phyloP scores from a whole-genome alignment of 2,888 invertebrate species.

The Sinopyrophorus schimmeli region DNA sequence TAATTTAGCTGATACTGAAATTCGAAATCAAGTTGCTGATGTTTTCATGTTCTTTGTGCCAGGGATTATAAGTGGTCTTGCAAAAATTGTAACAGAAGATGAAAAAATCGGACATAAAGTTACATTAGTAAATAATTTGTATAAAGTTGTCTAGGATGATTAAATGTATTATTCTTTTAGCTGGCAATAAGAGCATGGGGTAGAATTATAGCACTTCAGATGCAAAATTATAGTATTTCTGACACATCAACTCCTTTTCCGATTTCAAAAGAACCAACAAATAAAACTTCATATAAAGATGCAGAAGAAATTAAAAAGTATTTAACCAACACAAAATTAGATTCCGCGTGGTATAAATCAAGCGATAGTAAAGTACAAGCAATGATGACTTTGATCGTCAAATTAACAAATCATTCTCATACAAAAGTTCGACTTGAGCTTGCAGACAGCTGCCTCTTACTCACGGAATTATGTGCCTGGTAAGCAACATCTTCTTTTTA shows the following conservation, averaged over 20 bases:
- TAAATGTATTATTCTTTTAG: constrained; percentile 39
- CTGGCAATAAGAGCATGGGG: constrained; percentile 56
- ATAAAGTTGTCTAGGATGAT: neutral
- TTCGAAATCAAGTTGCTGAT: constrained; percentile 60
- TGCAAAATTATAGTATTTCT: constrained; percentile 52
- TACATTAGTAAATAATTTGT: constrained; percentile 56
- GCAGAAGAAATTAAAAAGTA: constrained; percentile 50
- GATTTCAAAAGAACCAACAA: constrained; percentile 5
- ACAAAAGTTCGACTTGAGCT: constrained; percentile 66
- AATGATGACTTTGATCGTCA: constrained; percentile 58
- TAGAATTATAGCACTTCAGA: constrained; percentile 54
- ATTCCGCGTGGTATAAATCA: constrained; percentile 62
- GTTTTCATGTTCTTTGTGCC: constrained; percentile 66
- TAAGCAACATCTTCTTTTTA: constrained; percentile 54
- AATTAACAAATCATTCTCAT: constrained; percentile 64
- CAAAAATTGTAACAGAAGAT: constrained; percentile 60
- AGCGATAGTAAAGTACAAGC: constrained; percentile 62
- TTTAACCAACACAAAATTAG: constrained; percentile 52
- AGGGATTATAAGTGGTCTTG: constrained; percentile 64
- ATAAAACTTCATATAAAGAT: constrained; percentile 42
- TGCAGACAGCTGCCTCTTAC: constrained; percentile 60
- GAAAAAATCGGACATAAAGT: constrained; percentile 67
- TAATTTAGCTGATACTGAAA: constrained; percentile 59
- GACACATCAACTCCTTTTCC: constrained; percentile 27
- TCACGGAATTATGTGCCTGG: constrained; percentile 64